Percentiles rank a stretch among this genome's conserved stretches.
Conservation (phyloP, 2,888 invertebrate species). For the Apamea sordens region DNA sequence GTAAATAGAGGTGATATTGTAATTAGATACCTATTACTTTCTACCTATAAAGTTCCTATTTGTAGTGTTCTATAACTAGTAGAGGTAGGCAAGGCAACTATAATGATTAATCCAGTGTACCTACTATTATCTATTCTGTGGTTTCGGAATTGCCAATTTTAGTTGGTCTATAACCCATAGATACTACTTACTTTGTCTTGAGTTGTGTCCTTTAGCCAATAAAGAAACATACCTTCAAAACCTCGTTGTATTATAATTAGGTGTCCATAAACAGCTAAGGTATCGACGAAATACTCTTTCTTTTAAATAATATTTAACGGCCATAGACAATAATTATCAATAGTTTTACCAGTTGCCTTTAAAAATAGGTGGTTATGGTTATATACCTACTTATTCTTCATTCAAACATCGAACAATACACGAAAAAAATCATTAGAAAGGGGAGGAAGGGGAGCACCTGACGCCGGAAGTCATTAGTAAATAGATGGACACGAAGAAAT, state of each 20-base stretch:
- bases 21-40: not conserved
- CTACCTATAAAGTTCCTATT: not conserved
- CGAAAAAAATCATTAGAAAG: constrained; percentile 79
- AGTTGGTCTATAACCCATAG: not conserved
- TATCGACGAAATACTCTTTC: no score
- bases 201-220: not conserved
- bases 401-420: constrained; percentile 63
- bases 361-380: constrained; percentile 61
- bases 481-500: constrained; percentile 86
- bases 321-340: constrained; percentile 28
- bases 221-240: not conserved
- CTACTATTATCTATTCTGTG: not conserved
- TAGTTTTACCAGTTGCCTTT: constrained; percentile 9
- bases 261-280: not conserved
- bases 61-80: not conserved
- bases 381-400: no score
- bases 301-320: not conserved
- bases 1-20: not conserved
- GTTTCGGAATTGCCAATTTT: not conserved
- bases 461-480: constrained; percentile 90
- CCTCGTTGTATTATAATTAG: not conserved
- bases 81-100: not conserved
- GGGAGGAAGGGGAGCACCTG: constrained; percentile 84
- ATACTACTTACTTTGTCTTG: not conserved
- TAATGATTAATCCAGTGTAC: no score